Conservation (phyloP, 2,888 invertebrate genomes). For the Troilus luridus region DNA sequence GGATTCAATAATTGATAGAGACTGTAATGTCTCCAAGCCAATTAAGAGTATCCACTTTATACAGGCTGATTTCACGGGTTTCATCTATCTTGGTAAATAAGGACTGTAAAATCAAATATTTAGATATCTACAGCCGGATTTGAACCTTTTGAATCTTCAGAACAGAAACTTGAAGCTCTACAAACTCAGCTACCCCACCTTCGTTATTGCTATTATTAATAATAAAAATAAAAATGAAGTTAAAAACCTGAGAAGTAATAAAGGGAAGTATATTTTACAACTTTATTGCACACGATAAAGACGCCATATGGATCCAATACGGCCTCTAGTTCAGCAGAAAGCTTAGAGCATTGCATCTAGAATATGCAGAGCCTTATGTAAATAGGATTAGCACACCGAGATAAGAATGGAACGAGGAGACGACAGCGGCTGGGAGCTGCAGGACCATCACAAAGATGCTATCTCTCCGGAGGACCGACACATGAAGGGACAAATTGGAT, state of each 20-base stretch:
- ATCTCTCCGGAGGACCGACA: neutral
- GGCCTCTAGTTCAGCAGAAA: neutral
- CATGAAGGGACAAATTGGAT: slow-evolving; percentile 25
- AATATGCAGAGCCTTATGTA: neutral
- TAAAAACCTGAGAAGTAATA: neutral
- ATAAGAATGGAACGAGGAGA: neutral
- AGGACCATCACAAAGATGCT: neutral
- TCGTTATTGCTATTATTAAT: too few species aligned
- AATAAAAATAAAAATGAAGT: neutral
- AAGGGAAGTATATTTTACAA: too few species aligned
- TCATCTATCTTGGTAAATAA: too few species aligned
- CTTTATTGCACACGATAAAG: neutral
- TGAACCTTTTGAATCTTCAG: too few species aligned
- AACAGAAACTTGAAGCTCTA: too few species aligned
- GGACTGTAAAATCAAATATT: too few species aligned
- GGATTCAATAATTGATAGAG: too few species aligned
- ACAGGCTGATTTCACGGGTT: too few species aligned
- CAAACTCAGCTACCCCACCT: too few species aligned
- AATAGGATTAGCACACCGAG: neutral
- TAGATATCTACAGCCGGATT: too few species aligned
- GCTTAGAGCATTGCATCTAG: neutral
- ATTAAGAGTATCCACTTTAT: too few species aligned
- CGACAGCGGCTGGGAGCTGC: neutral
- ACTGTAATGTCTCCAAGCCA: too few species aligned
- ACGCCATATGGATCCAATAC: neutral